Conservation (phyloP, 2,113 vertebrate genomes). For the Forbesichthys papilliferus region DNA sequence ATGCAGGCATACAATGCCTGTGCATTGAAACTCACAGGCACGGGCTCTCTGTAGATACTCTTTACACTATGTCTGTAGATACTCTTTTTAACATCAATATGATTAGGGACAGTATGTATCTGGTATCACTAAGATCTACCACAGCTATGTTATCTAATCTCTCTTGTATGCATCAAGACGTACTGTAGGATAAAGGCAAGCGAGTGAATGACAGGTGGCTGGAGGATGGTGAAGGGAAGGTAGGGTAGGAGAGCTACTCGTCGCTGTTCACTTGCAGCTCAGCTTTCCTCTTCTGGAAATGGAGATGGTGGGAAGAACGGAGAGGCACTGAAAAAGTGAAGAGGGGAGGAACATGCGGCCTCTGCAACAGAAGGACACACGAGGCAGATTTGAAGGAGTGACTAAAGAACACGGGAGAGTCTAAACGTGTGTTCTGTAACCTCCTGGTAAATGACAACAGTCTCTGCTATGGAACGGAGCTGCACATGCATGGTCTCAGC, state of each 20-base stretch:
- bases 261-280: too few relatives aligned
- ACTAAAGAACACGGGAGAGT: conserved; percentile 2
- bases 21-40: conserved; percentile 43
- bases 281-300: not conserved
- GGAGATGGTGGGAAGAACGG: not conserved
- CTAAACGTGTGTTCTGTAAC: too few relatives aligned
- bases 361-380: not conserved
- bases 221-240: not conserved
- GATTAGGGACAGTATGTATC: conserved; percentile 53
- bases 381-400: not conserved
- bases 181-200: conserved; percentile 8
- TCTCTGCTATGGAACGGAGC: too few relatives aligned
- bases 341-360: not conserved
- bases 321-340: not conserved
- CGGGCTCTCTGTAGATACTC: conserved; percentile 57
- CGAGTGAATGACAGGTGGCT: not conserved
- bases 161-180: conserved; percentile 13
- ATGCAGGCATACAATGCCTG: not conserved
- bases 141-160: conserved; percentile 53
- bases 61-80: conserved; percentile 49
- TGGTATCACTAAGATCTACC: conserved; percentile 50
- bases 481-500: not conserved
- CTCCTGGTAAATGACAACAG: too few relatives aligned
- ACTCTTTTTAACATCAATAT: conserved; percentile 65
- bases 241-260: not conserved